phyloP scores from a whole-genome alignment of 2,113 vertebrate genomes.

The Tetrao urogallus region DNA sequence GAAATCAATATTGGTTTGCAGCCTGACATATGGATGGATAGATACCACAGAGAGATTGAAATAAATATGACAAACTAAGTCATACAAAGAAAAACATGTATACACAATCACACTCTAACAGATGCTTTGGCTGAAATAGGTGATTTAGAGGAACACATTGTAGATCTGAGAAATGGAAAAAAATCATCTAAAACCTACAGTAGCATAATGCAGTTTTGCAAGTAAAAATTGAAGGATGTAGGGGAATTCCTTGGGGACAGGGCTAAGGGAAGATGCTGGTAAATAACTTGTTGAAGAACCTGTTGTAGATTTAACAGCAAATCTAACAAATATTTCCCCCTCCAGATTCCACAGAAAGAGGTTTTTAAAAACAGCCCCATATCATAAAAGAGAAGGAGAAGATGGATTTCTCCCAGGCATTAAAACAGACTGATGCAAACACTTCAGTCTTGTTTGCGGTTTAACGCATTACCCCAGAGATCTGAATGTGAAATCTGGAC shows the following conservation, averaged over 20 bases:
- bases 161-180: constrained; percentile 57
- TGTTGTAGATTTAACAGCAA: background rate
- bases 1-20: constrained; percentile 56
- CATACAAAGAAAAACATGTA: constrained; percentile 1
- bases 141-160: constrained; percentile 66
- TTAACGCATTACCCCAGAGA: constrained; percentile 75
- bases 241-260: constrained; percentile 54
- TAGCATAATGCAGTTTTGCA: constrained; percentile 53
- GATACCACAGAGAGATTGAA: constrained; percentile 45
- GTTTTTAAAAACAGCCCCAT: background rate
- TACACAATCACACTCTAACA: constrained; percentile 64
- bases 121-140: constrained; percentile 77
- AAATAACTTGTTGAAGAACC: constrained; percentile 24
- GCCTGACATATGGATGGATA: constrained; percentile 44
- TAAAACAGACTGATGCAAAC: constrained; percentile 55
- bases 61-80: constrained; percentile 45
- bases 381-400: constrained; percentile 48
- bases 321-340: background rate
- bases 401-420: constrained; percentile 69
- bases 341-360: background rate
- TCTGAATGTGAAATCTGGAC: constrained; percentile 74
- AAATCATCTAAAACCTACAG: constrained; percentile 53
- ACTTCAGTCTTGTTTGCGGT: constrained; percentile 56
- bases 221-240: constrained; percentile 52
- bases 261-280: background rate